A percentile compares a stretch with the other conserved stretches of the same genome.
Conservation (phyloP, 2,888 invertebrate genomes). For the Iselma pallidipennis region DNA sequence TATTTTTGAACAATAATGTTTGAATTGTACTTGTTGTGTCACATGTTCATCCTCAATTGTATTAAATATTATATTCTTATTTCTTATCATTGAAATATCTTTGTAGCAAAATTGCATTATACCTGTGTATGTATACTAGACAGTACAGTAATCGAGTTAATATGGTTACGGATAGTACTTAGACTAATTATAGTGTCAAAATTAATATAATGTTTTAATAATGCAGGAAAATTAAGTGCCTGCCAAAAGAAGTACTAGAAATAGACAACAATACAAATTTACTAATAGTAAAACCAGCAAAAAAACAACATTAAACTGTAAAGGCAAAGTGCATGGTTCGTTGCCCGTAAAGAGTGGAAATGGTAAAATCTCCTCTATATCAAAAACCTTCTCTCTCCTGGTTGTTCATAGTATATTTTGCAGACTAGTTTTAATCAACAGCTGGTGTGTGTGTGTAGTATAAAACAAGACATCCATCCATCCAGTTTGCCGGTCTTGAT, state of each 20-base stretch:
- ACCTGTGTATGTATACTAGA: no score
- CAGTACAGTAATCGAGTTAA: background rate
- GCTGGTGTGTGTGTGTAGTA: conserved; percentile 36
- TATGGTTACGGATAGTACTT: conserved; percentile 6
- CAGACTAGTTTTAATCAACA: conserved; percentile 42
- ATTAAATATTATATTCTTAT: background rate
- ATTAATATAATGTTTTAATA: conserved; percentile 8
- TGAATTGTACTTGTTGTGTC: background rate
- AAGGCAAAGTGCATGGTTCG: conserved; percentile 46
- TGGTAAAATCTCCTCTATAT: conserved; percentile 44
- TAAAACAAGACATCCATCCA: conserved; percentile 36
- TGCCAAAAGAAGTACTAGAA: background rate
- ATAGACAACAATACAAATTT: conserved; percentile 23
- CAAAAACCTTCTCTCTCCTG: conserved; percentile 39
- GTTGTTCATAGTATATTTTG: conserved; percentile 29
- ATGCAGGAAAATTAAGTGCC: background rate
- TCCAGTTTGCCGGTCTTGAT: conserved; percentile 5
- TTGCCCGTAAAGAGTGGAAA: conserved; percentile 48
- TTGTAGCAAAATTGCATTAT: conserved; percentile 4
- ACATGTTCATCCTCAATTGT: background rate
- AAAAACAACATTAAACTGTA: no score
- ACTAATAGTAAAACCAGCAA: conserved; percentile 32
- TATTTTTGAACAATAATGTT: background rate
- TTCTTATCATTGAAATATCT: background rate
- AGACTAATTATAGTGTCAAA: conserved; percentile 13